Evolutionary conservation across 2,113 vertebrate species (phyloP).

Genomic region (Columbina picui): DNA sequence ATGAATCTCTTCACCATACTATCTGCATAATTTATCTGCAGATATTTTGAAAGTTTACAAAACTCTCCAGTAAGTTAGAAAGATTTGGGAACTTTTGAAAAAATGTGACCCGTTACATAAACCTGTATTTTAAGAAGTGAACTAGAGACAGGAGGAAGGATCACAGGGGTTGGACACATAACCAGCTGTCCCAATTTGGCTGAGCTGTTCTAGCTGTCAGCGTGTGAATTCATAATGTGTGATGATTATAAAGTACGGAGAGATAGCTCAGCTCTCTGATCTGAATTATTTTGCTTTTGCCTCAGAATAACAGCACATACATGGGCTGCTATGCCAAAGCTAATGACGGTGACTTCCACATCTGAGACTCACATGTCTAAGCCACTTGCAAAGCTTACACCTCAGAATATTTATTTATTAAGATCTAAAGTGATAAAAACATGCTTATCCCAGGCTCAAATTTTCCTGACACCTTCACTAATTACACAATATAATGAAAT

Average conservation of each 20-base stretch:
- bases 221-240: slow-evolving; percentile 54
- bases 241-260: background rate
- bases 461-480: slow-evolving; percentile 51
- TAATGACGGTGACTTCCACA: background rate
- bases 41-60: background rate
- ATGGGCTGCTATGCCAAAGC: background rate
- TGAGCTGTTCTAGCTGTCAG: slow-evolving; percentile 65
- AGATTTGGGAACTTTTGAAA: background rate
- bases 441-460: background rate
- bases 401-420: background rate
- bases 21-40: background rate
- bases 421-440: slow-evolving; percentile 22
- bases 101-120: slow-evolving; percentile 31
- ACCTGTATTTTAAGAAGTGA: slow-evolving; percentile 62
- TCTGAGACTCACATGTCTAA: background rate
- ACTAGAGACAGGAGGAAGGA: slow-evolving; percentile 58
- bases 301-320: background rate
- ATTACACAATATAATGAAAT: slow-evolving; percentile 42
- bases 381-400: background rate
- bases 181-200: slow-evolving; percentile 55
- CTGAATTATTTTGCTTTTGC: background rate
- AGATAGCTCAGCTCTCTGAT: background rate
- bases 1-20: background rate
- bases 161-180: slow-evolving; percentile 62
- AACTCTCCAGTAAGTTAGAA: background rate